These are phyloP conservation scores for Carcinoscorpius rotundicauda DNA, from an alignment of 1,140 invertebrate species.

Conservation along the genomic window DNA sequence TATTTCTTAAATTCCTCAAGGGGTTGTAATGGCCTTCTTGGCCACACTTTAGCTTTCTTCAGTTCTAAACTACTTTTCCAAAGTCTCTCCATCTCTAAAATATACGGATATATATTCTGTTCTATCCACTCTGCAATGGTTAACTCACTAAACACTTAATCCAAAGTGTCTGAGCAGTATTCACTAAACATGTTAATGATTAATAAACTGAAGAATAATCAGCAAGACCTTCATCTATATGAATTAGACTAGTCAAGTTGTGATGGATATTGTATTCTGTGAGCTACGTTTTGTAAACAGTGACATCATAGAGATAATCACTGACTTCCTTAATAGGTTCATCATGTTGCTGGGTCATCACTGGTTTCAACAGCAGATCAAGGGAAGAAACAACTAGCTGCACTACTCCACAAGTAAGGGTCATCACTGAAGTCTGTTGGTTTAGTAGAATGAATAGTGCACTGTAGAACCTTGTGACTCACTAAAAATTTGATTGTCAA, in stretches of 20 bases:
- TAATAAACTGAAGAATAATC: slow-evolving; percentile 45
- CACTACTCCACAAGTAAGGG: slow-evolving; percentile 44
- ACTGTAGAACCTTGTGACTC: slow-evolving; percentile 43
- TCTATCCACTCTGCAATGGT: slow-evolving; percentile 64
- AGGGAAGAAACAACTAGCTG: slow-evolving; percentile 41
- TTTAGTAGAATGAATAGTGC: slow-evolving; percentile 28
- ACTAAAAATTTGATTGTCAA: slow-evolving; percentile 40
- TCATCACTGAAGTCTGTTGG: slow-evolving; percentile 41
- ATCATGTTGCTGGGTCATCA: slow-evolving; percentile 41
- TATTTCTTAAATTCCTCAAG: slow-evolving; percentile 24
- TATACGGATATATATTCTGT: slow-evolving; percentile 43
- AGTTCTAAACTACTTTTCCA: slow-evolving; percentile 38
- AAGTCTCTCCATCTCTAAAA: slow-evolving; percentile 40
- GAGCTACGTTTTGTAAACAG: slow-evolving; percentile 49
- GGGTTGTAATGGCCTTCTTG: slow-evolving; percentile 39
- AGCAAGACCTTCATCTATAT: slow-evolving; percentile 48
- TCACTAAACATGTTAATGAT: slow-evolving; percentile 37
- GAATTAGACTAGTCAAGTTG: slow-evolving; percentile 56
- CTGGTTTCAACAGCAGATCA: slow-evolving; percentile 47
- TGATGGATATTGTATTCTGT: slow-evolving; percentile 65
- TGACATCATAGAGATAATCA: slow-evolving; percentile 29
- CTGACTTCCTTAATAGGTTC: slow-evolving; percentile 36
- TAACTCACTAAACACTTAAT: slow-evolving; percentile 54
- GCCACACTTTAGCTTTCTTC: slow-evolving; percentile 42
- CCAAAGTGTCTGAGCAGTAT: slow-evolving; percentile 48